Percentiles rank a stretch among this genome's conserved stretches.
These are phyloP conservation scores for Dryocosmus kuriphilus DNA, from an alignment of 2,888 invertebrate genomes.

Conservation along the genomic window DNA sequence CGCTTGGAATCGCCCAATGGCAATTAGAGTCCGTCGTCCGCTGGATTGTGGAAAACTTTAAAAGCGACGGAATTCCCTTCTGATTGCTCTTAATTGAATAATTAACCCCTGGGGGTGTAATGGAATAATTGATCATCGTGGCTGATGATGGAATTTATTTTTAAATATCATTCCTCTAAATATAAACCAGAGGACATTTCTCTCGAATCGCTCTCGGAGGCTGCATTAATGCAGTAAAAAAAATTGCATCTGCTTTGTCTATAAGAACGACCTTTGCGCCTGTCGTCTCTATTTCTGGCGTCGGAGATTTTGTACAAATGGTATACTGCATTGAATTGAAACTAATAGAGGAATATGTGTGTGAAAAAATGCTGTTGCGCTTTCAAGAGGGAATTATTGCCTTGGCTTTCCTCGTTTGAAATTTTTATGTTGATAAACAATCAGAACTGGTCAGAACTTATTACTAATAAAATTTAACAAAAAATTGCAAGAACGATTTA, in stretches of 20 bases:
- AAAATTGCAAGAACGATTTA: too few relatives aligned
- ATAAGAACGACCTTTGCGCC: constrained; percentile 7
- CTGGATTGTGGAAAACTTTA: constrained; percentile 15
- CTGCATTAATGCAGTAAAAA: background rate
- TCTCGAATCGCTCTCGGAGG: background rate
- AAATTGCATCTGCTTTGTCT: constrained; percentile 22
- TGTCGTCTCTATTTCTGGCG: constrained; percentile 10
- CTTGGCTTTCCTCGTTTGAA: background rate
- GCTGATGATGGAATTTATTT: constrained; percentile 3
- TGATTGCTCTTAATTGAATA: background rate
- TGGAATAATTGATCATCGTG: background rate
- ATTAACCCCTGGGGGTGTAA: background rate
- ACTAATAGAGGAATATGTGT: background rate
- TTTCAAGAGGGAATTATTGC: background rate
- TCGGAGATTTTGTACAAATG: constrained; percentile 1
- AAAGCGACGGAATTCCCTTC: background rate
- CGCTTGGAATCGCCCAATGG: constrained; percentile 9
- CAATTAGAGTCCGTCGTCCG: constrained; percentile 2
- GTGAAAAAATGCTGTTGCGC: background rate
- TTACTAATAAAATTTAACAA: background rate
- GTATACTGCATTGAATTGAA: background rate
- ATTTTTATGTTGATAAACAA: background rate
- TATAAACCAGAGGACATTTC: constrained; percentile 22
- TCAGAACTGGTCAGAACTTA: background rate
- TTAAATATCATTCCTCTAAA: constrained; percentile 25